Conservation (phyloP, 2,888 invertebrate species). For the Hydropsyche betteni region DNA sequence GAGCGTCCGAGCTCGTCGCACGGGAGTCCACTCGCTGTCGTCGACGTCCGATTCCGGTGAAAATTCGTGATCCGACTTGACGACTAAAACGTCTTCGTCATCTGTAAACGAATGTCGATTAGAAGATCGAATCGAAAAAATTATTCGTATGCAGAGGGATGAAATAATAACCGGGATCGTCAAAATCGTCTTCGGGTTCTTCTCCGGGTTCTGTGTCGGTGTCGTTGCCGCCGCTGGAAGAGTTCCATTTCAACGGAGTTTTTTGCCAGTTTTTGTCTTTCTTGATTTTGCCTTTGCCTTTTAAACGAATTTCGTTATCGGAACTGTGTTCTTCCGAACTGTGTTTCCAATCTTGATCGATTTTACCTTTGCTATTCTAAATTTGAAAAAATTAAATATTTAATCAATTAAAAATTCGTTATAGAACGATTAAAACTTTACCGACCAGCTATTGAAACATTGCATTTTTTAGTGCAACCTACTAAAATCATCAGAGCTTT, state of each 20-base stretch:
- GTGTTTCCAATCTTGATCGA: constrained; percentile 46
- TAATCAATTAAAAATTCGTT: too few species aligned
- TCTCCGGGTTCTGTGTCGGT: constrained; percentile 51
- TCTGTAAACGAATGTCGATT: neutral
- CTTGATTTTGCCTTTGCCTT: constrained; percentile 60
- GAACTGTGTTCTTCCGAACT: constrained; percentile 48
- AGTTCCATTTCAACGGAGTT: constrained; percentile 42
- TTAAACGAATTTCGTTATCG: constrained; percentile 53
- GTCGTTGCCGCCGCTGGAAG: constrained; percentile 46
- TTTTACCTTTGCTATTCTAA: constrained; percentile 30
- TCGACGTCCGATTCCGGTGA: constrained; percentile 89
- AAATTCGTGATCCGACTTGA: constrained; percentile 90
- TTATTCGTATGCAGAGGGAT: neutral
- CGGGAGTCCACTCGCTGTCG: constrained; percentile 76
- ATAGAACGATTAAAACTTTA: too few species aligned
- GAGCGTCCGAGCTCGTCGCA: constrained; percentile 85
- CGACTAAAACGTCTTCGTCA: constrained; percentile 61
- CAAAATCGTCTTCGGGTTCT: constrained; percentile 58
- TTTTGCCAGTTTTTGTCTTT: constrained; percentile 57
- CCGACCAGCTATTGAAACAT: too few species aligned
- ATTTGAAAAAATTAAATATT: constrained; percentile 18
- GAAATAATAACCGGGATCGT: constrained; percentile 41
- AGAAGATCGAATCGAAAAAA: neutral
- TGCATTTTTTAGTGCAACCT: too few species aligned
- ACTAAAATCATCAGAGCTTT: neutral